These are phyloP conservation scores for Catostomus latipinnis DNA, from an alignment of 2,797 vertebrate species.

Conservation along the genomic window DNA sequence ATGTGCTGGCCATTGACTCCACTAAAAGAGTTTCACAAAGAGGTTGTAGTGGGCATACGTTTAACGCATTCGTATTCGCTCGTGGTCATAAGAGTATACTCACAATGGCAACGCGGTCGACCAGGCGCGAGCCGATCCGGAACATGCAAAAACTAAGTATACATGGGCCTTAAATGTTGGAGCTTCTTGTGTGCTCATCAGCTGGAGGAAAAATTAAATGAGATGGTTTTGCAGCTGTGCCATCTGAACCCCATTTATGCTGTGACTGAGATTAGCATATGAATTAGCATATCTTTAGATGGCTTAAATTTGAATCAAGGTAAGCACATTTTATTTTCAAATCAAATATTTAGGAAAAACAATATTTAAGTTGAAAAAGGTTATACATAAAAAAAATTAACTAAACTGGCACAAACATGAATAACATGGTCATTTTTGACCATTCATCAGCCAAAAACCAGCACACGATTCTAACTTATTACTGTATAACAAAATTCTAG, in stretches of 20 bases:
- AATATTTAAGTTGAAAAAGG: neutral
- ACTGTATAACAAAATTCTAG: neutral
- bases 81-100: no score
- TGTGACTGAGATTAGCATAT: slow-evolving; percentile 44
- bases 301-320: neutral
- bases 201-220: slow-evolving; percentile 24
- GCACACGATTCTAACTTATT: neutral
- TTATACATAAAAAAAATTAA: neutral
- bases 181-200: slow-evolving; percentile 25
- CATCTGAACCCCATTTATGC: slow-evolving; percentile 50
- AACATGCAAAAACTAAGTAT: no score
- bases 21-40: no score
- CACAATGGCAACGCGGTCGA: no score
- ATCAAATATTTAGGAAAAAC: neutral
- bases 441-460: neutral
- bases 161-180: neutral
- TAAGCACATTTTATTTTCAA: neutral
- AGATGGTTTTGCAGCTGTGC: slow-evolving; percentile 36
- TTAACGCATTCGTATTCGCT: no score
- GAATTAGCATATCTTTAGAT: slow-evolving; percentile 6
- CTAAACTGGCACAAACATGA: no score
- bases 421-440: no score
- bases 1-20: no score
- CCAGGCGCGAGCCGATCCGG: no score
- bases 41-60: no score